Evolutionary conservation across 1,140 invertebrate genomes (phyloP), one percentile per base, ranked within the genome.

Genomic region (Drosophila malerkotliana): DNA sequence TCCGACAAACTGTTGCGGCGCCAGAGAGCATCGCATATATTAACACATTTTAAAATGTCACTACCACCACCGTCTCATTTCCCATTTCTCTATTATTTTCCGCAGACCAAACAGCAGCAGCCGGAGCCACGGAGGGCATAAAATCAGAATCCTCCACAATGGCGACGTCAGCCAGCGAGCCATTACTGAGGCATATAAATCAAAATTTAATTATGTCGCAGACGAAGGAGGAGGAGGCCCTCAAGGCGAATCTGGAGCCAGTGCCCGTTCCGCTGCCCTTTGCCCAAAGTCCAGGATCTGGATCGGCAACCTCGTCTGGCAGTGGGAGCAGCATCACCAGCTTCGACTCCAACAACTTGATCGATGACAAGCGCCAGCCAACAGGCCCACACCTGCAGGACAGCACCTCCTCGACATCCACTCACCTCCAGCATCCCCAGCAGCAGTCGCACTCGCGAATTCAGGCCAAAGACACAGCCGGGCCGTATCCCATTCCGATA

Each of bases 201-300:
- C 84, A 89, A 89, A 89, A 89, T 83, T 89, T 89, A 89, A 89
- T 89, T 89, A 89, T 89, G 83, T 83, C 84, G 52, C 73, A 72
- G 45, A 37, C 58, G 45, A 72, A 73, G 45, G 57, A 60, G 58
- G 64, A 34, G 67, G 66, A 63, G 61, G 24, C 41, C 41, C 15
- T 44, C 41, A 14, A 44, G 41, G n/a, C 14, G n/a, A 14, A 44
- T 2, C 41, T 15, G 41, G 41, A 69, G 32, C 67, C 67, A 3
- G 64, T 71, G 41, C 67, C 67, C 3, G 32, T 71, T 41, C 67
- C 67, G 7, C 32, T 56, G 67, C 63, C 67, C 1, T 71, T 49
- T 21, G 67, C 64, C 32, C 67, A 71, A 15, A 57, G 64, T 69
- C 24, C 67, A 7, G 49, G 24, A 24, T 26, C 53, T 24, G 57